phyloP scores from a whole-genome alignment of 1,140 invertebrate species.

The Bombus waltoni region DNA sequence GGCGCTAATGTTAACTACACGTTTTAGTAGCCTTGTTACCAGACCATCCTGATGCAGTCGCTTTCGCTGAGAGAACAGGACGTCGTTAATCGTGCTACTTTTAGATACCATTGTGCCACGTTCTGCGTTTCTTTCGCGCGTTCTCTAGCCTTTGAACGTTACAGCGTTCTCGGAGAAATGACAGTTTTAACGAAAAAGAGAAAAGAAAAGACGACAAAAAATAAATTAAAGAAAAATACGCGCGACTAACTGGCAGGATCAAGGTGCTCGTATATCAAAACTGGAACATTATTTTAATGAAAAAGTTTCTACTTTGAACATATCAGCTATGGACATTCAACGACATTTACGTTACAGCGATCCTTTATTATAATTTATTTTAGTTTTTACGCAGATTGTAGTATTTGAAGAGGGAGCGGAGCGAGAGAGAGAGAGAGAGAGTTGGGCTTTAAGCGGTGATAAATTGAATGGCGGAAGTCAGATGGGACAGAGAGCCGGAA shows the following conservation, averaged over 20 bases:
- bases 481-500: background rate
- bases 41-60: slow-evolving; percentile 41
- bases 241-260: background rate
- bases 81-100: slow-evolving; percentile 59
- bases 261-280: background rate
- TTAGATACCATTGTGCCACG: slow-evolving; percentile 36
- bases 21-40: slow-evolving; percentile 70
- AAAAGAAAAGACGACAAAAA: background rate
- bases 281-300: background rate
- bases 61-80: slow-evolving; percentile 38
- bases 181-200: background rate
- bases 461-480: slow-evolving; percentile 25
- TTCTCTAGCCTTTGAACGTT: slow-evolving; percentile 24
- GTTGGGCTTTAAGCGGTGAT: background rate
- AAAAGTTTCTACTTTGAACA: background rate
- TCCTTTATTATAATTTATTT: slow-evolving; percentile 8
- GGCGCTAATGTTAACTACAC: slow-evolving; percentile 75
- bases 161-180: background rate
- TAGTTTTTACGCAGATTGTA: background rate
- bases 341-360: background rate
- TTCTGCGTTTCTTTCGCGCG: slow-evolving; percentile 32
- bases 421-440: background rate
- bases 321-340: too few relatives aligned
- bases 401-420: background rate
- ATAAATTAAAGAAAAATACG: background rate